Conservation (phyloP, 2,797 vertebrate species). For the Microcaecilia unicolor region DNA sequence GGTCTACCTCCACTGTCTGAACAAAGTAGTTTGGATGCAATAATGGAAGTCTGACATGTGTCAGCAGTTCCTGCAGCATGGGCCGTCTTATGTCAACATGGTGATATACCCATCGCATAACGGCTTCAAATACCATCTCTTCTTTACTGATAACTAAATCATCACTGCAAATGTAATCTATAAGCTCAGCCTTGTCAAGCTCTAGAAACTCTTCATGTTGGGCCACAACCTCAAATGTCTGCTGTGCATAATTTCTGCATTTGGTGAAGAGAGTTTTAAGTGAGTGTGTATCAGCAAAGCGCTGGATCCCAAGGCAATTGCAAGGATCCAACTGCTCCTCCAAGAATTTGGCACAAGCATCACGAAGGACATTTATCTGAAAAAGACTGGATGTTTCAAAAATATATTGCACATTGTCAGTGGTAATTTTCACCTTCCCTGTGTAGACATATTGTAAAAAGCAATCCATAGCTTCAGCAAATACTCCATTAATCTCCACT, state of each 20-base stretch:
- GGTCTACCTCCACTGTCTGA: constrained; percentile 93
- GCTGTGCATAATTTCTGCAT: constrained; percentile 77
- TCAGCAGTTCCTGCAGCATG: constrained; percentile 79
- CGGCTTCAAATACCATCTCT: constrained; percentile 89
- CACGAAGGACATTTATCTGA: constrained; percentile 82
- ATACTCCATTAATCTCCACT: constrained; percentile 96
- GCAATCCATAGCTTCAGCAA: constrained; percentile 91
- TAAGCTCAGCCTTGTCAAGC: constrained; percentile 81
- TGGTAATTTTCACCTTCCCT: constrained; percentile 89
- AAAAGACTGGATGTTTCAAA: constrained; percentile 96
- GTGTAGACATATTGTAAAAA: constrained; percentile 94
- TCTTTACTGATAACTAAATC: constrained; percentile 84
- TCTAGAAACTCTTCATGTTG: constrained; percentile 94
- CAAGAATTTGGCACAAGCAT: constrained; percentile 92
- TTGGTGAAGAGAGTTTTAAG: constrained; percentile 87
- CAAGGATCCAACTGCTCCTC: constrained; percentile 95
- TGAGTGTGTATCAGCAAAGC: constrained; percentile 85
- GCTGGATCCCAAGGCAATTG: constrained; percentile 94
- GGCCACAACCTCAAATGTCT: constrained; percentile 84
- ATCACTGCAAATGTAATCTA: constrained; percentile 83
- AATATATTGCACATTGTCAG: constrained; percentile 92
- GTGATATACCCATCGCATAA: constrained; percentile 94
- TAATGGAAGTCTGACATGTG: constrained; percentile 85
- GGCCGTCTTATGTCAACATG: constrained; percentile 71
- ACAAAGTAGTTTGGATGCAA: constrained; percentile 97